A percentile compares a stretch with the other conserved stretches of the same genome.
Conservation (phyloP, 1,140 invertebrate species). For the Drosophila malerkotliana region DNA sequence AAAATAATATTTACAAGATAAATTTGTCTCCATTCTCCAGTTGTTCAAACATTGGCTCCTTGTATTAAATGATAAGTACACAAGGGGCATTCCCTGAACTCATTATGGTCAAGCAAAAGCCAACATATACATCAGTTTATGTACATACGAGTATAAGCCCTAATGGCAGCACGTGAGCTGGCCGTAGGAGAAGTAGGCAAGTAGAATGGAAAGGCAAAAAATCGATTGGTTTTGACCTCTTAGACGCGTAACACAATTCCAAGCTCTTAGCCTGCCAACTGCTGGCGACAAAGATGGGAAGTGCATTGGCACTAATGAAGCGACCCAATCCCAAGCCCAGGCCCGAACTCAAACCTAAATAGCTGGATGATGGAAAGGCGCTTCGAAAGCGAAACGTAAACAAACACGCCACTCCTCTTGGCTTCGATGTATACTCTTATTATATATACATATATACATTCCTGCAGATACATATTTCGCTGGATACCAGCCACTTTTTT, state of each 20-base stretch:
- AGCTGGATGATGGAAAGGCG: slow-evolving; percentile 29
- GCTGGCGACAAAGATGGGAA: slow-evolving; percentile 27
- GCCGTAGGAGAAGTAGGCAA: slow-evolving; percentile 25
- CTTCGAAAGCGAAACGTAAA: slow-evolving; percentile 73
- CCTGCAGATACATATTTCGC: slow-evolving; percentile 6
- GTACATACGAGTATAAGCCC: slow-evolving; percentile 24
- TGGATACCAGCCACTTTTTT: neutral
- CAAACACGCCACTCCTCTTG: slow-evolving; percentile 62
- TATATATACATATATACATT: slow-evolving; percentile 5
- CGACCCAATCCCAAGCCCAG: slow-evolving; percentile 9
- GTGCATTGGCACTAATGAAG: slow-evolving; percentile 80
- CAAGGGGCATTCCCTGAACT: too few species aligned
- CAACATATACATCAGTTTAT: neutral
- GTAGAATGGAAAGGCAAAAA: slow-evolving; percentile 47
- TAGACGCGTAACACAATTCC: slow-evolving; percentile 67
- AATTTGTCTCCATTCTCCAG: neutral
- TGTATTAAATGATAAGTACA: neutral
- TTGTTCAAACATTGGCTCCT: neutral
- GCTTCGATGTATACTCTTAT: neutral
- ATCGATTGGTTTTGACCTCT: slow-evolving; percentile 81
- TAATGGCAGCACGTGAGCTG: slow-evolving; percentile 56
- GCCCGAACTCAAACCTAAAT: slow-evolving; percentile 13
- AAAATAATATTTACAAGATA: neutral
- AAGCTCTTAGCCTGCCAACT: slow-evolving; percentile 41
- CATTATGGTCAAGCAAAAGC: neutral